Evolutionary conservation across 1,140 invertebrate species (phyloP).

Genomic region (Phthorimaea operculella): DNA sequence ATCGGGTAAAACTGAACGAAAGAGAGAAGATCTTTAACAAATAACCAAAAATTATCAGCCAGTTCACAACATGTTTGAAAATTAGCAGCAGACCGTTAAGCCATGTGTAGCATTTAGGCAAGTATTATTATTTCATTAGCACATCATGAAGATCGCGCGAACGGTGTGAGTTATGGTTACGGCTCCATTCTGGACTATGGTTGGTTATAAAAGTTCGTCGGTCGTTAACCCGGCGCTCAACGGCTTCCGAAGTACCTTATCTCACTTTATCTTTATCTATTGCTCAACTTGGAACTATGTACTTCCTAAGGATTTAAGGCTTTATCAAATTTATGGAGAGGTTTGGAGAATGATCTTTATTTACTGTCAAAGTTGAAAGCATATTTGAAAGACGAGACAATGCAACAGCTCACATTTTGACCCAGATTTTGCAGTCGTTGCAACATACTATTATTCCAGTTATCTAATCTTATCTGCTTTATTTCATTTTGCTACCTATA

Average conservation of each 20-base stretch:
- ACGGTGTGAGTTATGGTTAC: not conserved
- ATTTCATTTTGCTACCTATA: too few relatives aligned
- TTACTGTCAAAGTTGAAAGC: too few relatives aligned
- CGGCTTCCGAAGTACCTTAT: not conserved
- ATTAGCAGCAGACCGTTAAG: not conserved
- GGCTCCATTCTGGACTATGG: slow-evolving; percentile 5
- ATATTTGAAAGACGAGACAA: too few relatives aligned
- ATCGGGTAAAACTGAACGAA: too few relatives aligned
- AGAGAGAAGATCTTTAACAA: too few relatives aligned
- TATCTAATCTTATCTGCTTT: not conserved
- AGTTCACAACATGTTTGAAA: not conserved
- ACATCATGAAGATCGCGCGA: not conserved
- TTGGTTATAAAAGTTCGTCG: not conserved
- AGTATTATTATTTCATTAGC: slow-evolving; percentile 2
- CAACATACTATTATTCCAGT: not conserved
- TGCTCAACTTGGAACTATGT: slow-evolving; percentile 16
- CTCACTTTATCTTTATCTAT: slow-evolving; percentile 28
- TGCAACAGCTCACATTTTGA: not conserved
- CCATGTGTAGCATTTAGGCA: not conserved
- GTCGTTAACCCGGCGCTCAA: not conserved
- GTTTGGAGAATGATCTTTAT: not conserved
- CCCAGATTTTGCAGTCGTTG: not conserved
- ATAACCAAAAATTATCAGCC: too few relatives aligned
- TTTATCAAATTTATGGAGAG: not conserved
- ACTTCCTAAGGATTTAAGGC: not conserved